Base-by-base conservation (phyloP, 2,113 vertebrate species). In the Glareola pratincola region DNA sequence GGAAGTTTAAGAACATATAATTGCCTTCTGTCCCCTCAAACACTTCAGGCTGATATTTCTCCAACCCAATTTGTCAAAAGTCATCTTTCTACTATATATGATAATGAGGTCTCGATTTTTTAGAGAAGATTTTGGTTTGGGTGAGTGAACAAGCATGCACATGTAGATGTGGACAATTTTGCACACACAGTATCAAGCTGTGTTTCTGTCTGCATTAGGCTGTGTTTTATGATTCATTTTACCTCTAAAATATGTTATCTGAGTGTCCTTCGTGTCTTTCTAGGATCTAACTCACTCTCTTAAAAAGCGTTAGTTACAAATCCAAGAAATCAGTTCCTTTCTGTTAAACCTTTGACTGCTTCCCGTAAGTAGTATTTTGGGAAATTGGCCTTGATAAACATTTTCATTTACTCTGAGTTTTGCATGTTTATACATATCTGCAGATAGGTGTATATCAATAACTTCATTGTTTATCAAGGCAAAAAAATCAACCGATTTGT, bases 381-480 rank as follows among this genome's bases (percentile, higher is more conserved):
- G 90, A 94, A 90, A 82, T 23, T 5, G 41, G 63, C 75, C 45
- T 93, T 4, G 21, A 84, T 66, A 94, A 94, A 95, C 47, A 80
- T 41, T 92, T 93, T 54, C 3, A 4, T 90, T 85, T 90, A 73
- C 82, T 77, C 68, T 67, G 39, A 63, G 37, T 50, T 96, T 81
- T 94, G 14, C 14, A 15, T 50, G 39, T 66, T 72, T 92, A 86
- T 64, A 75, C 30, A 10, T 84, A 66, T 79, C 32, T 93, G 41
- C 11, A 96, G 80, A 66, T 90, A 68, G 1, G 6, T 30, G 5
- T 51, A n/a, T 60, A 90, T 84, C 43, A 96, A 90, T 62, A 59
- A 95, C 18, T 89, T 89, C 30, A 76, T 69, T 97, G 48, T 95
- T 89, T 89, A 77, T 51, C 34, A 73, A 75, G n/a, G 26, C 8